Evolutionary conservation across 2,113 vertebrate genomes (phyloP).

Genomic region (Solea solea): DNA sequence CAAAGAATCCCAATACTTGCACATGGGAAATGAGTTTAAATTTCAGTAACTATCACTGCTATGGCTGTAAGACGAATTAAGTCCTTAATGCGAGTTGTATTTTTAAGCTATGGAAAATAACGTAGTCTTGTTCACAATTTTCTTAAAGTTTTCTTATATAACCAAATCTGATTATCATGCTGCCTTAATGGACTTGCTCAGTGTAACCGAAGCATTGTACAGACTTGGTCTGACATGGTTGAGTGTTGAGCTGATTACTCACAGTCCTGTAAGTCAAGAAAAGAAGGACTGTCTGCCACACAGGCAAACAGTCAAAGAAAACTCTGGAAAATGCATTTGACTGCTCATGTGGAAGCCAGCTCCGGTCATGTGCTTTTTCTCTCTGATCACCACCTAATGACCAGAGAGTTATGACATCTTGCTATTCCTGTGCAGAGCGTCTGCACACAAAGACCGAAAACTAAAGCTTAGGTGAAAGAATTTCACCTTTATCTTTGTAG

Average conservation of each 20-base stretch:
- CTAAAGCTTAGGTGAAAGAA: conserved; percentile 31
- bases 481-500: not conserved
- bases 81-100: not conserved
- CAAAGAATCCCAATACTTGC: conserved; percentile 16
- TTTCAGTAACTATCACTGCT: conserved; percentile 12
- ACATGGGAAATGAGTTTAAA: conserved; percentile 12
- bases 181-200: conserved; percentile 2
- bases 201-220: conserved; percentile 12
- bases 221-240: conserved; percentile 6
- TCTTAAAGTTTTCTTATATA: not conserved
- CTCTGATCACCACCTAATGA: conserved; percentile 67
- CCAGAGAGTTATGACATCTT: conserved; percentile 39
- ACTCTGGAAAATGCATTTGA: conserved; percentile 63
- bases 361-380: conserved; percentile 73
- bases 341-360: conserved; percentile 75
- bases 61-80: not conserved
- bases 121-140: not conserved
- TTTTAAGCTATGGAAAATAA: not conserved
- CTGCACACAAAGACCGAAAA: conserved; percentile 23
- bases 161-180: conserved; percentile 26
- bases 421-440: conserved; percentile 43
- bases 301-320: conserved; percentile 38
- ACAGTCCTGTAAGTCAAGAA: conserved; percentile 38
- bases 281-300: conserved; percentile 59
- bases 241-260: conserved; percentile 30